Percentiles rank a stretch among this genome's conserved stretches.
Conservation (phyloP, 2,797 vertebrate genomes). For the Leptoclinus maculatus region DNA sequence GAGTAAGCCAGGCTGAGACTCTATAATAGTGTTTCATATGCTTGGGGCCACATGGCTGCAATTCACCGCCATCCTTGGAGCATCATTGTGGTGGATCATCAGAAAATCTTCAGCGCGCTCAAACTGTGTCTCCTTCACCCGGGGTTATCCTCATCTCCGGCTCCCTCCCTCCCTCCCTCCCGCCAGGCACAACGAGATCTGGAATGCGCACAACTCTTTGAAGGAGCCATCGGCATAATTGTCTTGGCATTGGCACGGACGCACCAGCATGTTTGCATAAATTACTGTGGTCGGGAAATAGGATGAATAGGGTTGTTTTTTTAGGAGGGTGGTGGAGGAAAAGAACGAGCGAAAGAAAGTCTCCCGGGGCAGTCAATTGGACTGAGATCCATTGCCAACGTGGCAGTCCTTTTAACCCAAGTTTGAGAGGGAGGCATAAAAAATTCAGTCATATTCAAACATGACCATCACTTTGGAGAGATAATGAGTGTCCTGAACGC, state of each 20-base stretch:
- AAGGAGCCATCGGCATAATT: constrained; percentile 57
- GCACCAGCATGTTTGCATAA: constrained; percentile 30
- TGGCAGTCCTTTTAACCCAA: constrained; percentile 36
- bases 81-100: constrained; percentile 53
- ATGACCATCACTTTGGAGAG: constrained; percentile 68
- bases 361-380: constrained; percentile 54
- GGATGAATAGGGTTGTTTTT: constrained; percentile 25
- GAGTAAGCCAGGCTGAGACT: constrained; percentile 9
- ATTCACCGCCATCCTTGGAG: constrained; percentile 40
- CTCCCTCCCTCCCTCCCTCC: constrained; percentile 38
- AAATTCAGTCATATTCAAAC: constrained; percentile 79
- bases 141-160: constrained; percentile 26
- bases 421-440: constrained; percentile 56
- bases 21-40: constrained; percentile 23
- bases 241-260: constrained; percentile 49
- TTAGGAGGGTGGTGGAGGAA: background rate
- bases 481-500: constrained; percentile 76
- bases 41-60: constrained; percentile 44
- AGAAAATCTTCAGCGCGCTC: constrained; percentile 46
- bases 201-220: constrained; percentile 45
- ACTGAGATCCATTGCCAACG: constrained; percentile 47
- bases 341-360: background rate
- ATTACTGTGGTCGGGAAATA: constrained; percentile 42
- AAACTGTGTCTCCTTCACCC: constrained; percentile 68
- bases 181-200: constrained; percentile 49